Conservation (phyloP, 2,888 invertebrate species). For the Zaprionus lineosus region DNA sequence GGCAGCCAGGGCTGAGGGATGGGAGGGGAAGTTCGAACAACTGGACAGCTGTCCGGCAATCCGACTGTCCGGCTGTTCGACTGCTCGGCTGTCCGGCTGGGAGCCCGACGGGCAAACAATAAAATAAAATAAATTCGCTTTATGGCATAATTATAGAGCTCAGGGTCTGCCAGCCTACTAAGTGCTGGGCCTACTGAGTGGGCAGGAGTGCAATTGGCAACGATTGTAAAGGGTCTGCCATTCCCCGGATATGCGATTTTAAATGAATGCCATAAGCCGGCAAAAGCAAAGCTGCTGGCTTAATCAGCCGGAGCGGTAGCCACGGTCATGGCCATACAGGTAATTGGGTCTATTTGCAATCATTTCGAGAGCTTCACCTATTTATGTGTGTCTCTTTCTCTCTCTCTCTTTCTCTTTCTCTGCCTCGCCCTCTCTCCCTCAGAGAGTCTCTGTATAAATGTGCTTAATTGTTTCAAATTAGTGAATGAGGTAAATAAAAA, state of each 20-base stretch:
- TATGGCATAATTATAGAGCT: slow-evolving; percentile 43
- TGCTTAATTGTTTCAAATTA: slow-evolving; percentile 67
- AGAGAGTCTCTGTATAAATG: slow-evolving; percentile 32
- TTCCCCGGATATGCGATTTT: slow-evolving; percentile 39
- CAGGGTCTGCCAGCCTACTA: slow-evolving; percentile 15
- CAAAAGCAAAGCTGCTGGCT: slow-evolving; percentile 21
- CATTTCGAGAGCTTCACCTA: slow-evolving; percentile 33
- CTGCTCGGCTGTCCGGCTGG: too few relatives aligned
- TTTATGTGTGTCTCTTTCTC: neutral
- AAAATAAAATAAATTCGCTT: slow-evolving; percentile 40
- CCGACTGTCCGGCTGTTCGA: too few relatives aligned
- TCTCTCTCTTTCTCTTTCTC: neutral
- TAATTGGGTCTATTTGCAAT: slow-evolving; percentile 64
- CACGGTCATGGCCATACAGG: slow-evolving; percentile 29
- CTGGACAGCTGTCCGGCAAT: too few relatives aligned
- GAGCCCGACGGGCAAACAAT: slow-evolving; percentile 31
- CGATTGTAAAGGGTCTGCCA: slow-evolving; percentile 36
- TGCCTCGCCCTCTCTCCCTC: neutral
- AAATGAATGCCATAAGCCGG: slow-evolving; percentile 41
- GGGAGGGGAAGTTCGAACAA: too few relatives aligned
- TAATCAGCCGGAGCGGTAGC: slow-evolving; percentile 34
- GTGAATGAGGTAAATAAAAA: slow-evolving; percentile 36
- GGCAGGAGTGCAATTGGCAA: slow-evolving; percentile 19
- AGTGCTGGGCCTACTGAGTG: too few relatives aligned
- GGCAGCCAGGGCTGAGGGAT: too few relatives aligned